Evolutionary conservation across 2,797 vertebrate species (phyloP), one percentile per base, ranked within the genome.

Genomic region (Esox masquinongy): DNA sequence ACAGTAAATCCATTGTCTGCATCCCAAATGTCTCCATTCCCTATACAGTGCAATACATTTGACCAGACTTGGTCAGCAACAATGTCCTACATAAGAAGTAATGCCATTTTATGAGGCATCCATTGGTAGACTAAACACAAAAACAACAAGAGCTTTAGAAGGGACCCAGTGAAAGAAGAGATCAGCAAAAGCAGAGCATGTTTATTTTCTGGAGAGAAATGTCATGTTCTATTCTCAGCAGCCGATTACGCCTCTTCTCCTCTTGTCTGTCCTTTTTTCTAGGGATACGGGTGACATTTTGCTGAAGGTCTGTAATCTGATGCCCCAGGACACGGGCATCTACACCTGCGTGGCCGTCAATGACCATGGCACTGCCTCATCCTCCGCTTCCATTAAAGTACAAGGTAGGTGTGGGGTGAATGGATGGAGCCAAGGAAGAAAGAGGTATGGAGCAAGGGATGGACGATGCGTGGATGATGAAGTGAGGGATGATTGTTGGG

Each of bases 271-370:
- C 26, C 6, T 0, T 77, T 76, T 77, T 3, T 76, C n/a, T 87
- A 99, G 98, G 88, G 98, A 99, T 29, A 96, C 97, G 0, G 98
- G 98, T 1, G 98, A 99, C 85, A 96, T 97, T 83, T 85, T 95
- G 83, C 85, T 99, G 88, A 98, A 98, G 91, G 96, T 99, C 87
- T 99, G 97, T 82, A 99, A 99, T 29, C 87, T 99, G 88, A 96
- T 99, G 96, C 98, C 98, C 17, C 98, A 99, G 82, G 98, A 99
- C 83, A 99, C 98, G 0, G 98, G 98, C 5, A 99, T 99, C 90
- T 99, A 99, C 87, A 99, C 96, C 73, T 99, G 98, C 1, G 94
- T 97, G 67, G 98, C 97, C 0, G 85, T 95, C 12, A 99, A 99
- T 0, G 95, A 99, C 76, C 96, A 96, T 0, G 98, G 98, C 69